A percentile compares a stretch with the other conserved stretches of the same genome.
Conservation (phyloP, 2,888 invertebrate species). For the Limnephilus auricula region DNA sequence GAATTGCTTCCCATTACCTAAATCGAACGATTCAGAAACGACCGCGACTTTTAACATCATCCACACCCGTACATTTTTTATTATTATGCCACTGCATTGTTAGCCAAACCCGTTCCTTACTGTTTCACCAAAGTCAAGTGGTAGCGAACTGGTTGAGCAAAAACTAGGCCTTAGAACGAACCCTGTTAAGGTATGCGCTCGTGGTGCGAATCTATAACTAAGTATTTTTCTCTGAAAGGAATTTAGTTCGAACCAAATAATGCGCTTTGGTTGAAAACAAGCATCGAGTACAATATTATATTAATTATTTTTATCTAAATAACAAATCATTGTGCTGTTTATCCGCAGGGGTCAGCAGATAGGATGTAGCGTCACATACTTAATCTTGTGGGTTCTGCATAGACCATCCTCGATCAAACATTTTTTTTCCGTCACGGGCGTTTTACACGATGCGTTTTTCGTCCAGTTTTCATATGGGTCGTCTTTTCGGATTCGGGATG, state of each 20-base stretch:
- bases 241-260: neutral
- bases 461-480: too few relatives aligned
- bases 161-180: neutral
- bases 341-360: neutral
- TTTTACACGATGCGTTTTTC: too few relatives aligned
- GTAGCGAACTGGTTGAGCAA: neutral
- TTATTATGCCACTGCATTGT: neutral
- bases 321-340: too few relatives aligned
- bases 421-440: too few relatives aligned
- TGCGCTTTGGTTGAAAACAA: neutral
- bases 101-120: neutral
- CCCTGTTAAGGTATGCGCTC: neutral
- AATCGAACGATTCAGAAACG: neutral
- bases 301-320: neutral
- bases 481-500: too few relatives aligned
- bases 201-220: neutral
- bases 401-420: too few relatives aligned
- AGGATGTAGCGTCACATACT: neutral
- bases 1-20: neutral
- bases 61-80: neutral
- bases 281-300: neutral
- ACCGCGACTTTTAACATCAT: neutral
- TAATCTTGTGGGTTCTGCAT: neutral
- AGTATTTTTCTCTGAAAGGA: neutral
- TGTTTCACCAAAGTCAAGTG: neutral